Base-by-base conservation (phyloP, 2,797 vertebrate species). In the Poeciliopsis gracilis region DNA sequence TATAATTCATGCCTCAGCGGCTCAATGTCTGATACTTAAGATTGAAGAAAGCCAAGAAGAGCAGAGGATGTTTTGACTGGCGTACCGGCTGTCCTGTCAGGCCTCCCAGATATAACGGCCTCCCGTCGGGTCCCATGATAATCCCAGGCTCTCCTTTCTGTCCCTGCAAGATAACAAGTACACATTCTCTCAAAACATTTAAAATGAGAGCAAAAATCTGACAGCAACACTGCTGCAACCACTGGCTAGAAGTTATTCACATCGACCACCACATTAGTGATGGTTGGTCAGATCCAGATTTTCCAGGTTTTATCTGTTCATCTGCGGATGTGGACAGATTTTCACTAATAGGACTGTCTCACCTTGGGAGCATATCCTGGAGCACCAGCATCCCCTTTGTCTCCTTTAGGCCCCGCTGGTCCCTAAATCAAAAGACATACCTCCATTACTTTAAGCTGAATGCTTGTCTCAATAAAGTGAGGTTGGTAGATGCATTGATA, bases 91-190 rank as follows among this genome's bases (percentile, higher is more conserved):
- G 45, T 80, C 91, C 94, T 18, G 86, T 55, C 51, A 90, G 80
- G 20, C 91, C 90, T 23, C 91, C 93, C 9, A 90, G 75, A 76
- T 91, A 88, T 72, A 79, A 28, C 4, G 89, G 87, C 36, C 18
- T 91, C 67, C 97, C 96, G 0, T 97, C 96, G 0, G 95, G 87
- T 2, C 94, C 90, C 57, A 95, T 45, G 78, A 96, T 85, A 28
- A 95, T 28, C 0, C 97, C 97, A 0, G 97, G 96, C 28, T 99
- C 98, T 33, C 98, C 98, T 84, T 98, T 99, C 82, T 97, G 92
- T 0, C 98, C 98, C 98, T 99, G 84, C 12, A 70, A 15, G 66
- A 69, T n/a, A n/a, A 76, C 80, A 12, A 72, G 5, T 8, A 11
- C 25, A 55, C 5, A 61, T 36, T 63, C 5, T 25, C 18, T 38